Evolutionary conservation across 2,113 vertebrate genomes (phyloP).

Genomic region (Oncorhynchus keta): DNA sequence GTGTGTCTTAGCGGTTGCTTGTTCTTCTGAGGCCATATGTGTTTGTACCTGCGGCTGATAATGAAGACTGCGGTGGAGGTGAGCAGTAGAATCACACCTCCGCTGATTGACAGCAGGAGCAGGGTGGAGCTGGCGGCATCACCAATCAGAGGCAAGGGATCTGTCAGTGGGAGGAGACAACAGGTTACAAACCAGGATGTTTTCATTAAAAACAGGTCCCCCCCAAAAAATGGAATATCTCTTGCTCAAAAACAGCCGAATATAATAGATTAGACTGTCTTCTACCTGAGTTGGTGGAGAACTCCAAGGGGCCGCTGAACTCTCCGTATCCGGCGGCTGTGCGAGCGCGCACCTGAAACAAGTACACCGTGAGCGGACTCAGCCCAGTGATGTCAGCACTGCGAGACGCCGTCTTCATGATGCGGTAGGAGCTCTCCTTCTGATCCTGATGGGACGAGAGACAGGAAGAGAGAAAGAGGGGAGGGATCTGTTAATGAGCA

Average conservation of each 20-base stretch:
- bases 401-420: constrained; percentile 87
- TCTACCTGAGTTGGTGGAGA: constrained; percentile 94
- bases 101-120: constrained; percentile 90
- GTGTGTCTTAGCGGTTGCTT: neutral
- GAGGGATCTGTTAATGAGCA: constrained; percentile 36
- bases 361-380: constrained; percentile 91
- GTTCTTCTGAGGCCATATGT: neutral
- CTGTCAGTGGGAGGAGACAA: constrained; percentile 63
- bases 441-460: constrained; percentile 81
- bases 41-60: constrained; percentile 90
- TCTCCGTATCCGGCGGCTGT: constrained; percentile 95
- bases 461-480: constrained; percentile 27
- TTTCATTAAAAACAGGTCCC: neutral
- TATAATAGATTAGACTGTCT: neutral
- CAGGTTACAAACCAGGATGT: neutral
- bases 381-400: constrained; percentile 90
- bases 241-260: no score
- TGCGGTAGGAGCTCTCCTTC: constrained; percentile 93
- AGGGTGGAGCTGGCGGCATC: constrained; percentile 94
- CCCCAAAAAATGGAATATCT: no score
- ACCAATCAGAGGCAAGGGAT: constrained; percentile 94
- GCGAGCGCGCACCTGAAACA: constrained; percentile 93
- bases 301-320: constrained; percentile 91
- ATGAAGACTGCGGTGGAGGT: constrained; percentile 93
- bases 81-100: constrained; percentile 91